Evolutionary conservation across 2,888 invertebrate genomes (phyloP), one percentile per base, ranked within the genome.

Genomic region (Drosophila algonquin): DNA sequence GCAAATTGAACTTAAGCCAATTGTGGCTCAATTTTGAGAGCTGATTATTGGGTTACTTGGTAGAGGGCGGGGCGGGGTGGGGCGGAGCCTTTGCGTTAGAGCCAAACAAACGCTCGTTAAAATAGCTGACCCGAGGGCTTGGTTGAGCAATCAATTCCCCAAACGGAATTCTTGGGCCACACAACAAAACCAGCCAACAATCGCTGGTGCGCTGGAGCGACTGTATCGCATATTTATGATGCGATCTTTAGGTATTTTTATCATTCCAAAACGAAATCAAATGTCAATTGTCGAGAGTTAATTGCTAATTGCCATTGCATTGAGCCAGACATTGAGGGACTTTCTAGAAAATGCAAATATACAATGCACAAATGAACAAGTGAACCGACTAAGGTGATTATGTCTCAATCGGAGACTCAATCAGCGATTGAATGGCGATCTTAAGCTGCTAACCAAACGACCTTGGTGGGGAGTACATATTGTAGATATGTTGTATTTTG

Each of bases 291-390:
- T 54, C 63, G 63, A 76, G 60, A 77, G 73, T 73, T 79, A 78
- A 86, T 80, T 77, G 80, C 70, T 75, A 70, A 82, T 71, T 75
- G 83, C 79, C 77, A 60, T 72, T 68, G 72, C 75, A 76, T 85
- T 80, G 74, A 77, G 47, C 21, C 55, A 64, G 61, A 58, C 57
- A 69, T 60, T 68, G 69, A 69, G 51, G 30, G 74, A 83, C 83
- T 83, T 83, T 83, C 83, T 84, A 83, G 75, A 59, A 80, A 83
- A 83, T 83, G 87, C 80, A 81, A 83, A 83, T 87, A 67, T 48
- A 51, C 62, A 65, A 62, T 40, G 46, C 54, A 48, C 53, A 32
- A 45, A 54, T 32, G 21, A 35, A 16, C 8, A 12, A 53, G 61
- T 56, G 56, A 79, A 71, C 70, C 32, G 65, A 50, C 68, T 75